Percentiles rank a stretch among this genome's conserved stretches.
Conservation (phyloP, 2,888 invertebrate species). For the Lasioglossum pauxillum region DNA sequence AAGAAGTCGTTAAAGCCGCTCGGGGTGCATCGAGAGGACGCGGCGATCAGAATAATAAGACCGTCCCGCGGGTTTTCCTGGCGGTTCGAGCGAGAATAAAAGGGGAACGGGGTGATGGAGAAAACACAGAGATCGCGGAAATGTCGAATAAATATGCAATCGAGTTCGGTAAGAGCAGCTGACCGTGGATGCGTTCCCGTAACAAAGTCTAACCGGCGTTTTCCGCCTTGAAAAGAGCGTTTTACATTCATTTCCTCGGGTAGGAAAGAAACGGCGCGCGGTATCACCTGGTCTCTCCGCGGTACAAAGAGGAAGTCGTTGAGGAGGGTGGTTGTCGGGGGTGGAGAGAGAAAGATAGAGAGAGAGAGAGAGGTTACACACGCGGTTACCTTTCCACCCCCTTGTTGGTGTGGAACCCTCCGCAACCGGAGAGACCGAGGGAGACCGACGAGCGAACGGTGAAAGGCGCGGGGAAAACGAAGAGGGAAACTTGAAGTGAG, state of each 20-base stretch:
- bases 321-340: background rate
- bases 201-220: constrained; percentile 33
- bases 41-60: constrained; percentile 23
- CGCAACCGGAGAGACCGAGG: constrained; percentile 25
- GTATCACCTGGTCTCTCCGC: constrained; percentile 50
- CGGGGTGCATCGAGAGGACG: background rate
- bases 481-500: constrained; percentile 75
- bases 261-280: constrained; percentile 45
- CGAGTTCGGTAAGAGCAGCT: constrained; percentile 51
- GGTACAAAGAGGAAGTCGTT: constrained; percentile 21
- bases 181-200: constrained; percentile 31
- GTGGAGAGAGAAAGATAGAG: background rate
- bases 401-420: constrained; percentile 42
- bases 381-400: constrained; percentile 79
- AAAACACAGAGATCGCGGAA: constrained; percentile 58
- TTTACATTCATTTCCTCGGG: constrained; percentile 69
- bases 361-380: constrained; percentile 78
- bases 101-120: constrained; percentile 16
- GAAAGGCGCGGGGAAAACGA: constrained; percentile 48
- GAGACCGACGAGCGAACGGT: constrained; percentile 13
- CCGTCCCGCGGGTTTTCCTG: constrained; percentile 13
- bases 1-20: background rate
- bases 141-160: constrained; percentile 71
- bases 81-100: constrained; percentile 12
- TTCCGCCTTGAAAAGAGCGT: constrained; percentile 49